phyloP scores from a whole-genome alignment of 2,888 invertebrate species.

The Lasius fuliginosus region DNA sequence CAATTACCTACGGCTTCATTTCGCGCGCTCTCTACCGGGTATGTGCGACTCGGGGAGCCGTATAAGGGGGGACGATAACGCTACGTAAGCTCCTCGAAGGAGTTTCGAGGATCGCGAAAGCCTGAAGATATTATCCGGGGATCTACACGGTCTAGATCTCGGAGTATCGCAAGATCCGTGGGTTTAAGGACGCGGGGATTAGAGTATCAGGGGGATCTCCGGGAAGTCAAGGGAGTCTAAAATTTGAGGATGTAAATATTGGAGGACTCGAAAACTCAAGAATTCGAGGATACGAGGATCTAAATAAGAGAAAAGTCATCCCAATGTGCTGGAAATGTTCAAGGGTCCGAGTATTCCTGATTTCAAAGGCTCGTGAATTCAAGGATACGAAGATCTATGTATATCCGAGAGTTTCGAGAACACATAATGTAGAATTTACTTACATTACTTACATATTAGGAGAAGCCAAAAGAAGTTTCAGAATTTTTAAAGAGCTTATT shows the following conservation, averaged over 20 bases:
- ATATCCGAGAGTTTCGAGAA: background rate
- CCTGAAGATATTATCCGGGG: constrained; percentile 28
- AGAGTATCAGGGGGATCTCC: background rate
- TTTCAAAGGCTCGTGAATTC: background rate
- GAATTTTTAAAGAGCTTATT: background rate
- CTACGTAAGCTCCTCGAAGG: constrained; percentile 10
- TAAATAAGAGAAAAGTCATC: background rate
- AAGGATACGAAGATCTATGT: background rate
- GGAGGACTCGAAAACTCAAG: constrained; percentile 14
- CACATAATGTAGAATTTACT: background rate
- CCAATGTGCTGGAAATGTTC: background rate
- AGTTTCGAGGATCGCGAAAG: constrained; percentile 40
- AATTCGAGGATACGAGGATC: constrained; percentile 1
- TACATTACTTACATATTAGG: background rate
- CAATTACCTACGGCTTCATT: constrained; percentile 82
- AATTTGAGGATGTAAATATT: constrained; percentile 12
- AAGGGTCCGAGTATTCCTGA: background rate
- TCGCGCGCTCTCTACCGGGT: constrained; percentile 65
- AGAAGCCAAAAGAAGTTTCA: background rate
- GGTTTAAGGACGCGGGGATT: constrained; percentile 30
- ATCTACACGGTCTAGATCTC: background rate
- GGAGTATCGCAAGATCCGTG: constrained; percentile 9
- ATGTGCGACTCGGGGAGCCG: constrained; percentile 51
- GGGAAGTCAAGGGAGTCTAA: background rate
- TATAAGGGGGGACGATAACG: constrained; percentile 30